Conservation (phyloP, 2,888 invertebrate species). For the Drosophila meridiana region DNA sequence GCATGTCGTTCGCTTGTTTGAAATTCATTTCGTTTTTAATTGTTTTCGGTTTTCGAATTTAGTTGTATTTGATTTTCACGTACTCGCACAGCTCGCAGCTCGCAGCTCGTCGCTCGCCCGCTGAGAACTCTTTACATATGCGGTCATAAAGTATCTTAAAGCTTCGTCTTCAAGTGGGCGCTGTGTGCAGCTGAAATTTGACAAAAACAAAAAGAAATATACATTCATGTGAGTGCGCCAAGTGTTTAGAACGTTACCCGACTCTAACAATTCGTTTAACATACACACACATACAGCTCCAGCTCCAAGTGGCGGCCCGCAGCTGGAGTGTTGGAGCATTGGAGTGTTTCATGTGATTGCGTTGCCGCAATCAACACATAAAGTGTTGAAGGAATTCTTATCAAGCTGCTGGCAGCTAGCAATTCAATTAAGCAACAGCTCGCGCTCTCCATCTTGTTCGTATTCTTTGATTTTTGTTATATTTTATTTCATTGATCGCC, state of each 20-base stretch:
- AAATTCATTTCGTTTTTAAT: slow-evolving; percentile 76
- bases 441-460: slow-evolving; percentile 9
- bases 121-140: slow-evolving; percentile 38
- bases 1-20: slow-evolving; percentile 39
- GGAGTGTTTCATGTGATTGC: slow-evolving; percentile 35
- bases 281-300: background rate
- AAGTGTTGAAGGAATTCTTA: slow-evolving; percentile 51
- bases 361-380: slow-evolving; percentile 39
- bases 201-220: background rate
- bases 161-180: slow-evolving; percentile 39
- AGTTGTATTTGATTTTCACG: slow-evolving; percentile 78
- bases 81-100: slow-evolving; percentile 63
- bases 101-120: slow-evolving; percentile 40
- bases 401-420: slow-evolving; percentile 42
- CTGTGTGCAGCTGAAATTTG: slow-evolving; percentile 14
- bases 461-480: background rate
- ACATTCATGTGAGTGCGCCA: slow-evolving; percentile 50
- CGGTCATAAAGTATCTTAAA: slow-evolving; percentile 35
- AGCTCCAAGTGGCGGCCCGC: slow-evolving; percentile 36
- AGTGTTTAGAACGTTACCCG: slow-evolving; percentile 44
- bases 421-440: slow-evolving; percentile 61
- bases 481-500: slow-evolving; percentile 21
- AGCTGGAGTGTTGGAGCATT: slow-evolving; percentile 26
- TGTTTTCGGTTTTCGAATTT: slow-evolving; percentile 78
- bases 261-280: slow-evolving; percentile 57